phyloP scores from a whole-genome alignment of 2,797 vertebrate species.

The Gymnothorax javanicus region DNA sequence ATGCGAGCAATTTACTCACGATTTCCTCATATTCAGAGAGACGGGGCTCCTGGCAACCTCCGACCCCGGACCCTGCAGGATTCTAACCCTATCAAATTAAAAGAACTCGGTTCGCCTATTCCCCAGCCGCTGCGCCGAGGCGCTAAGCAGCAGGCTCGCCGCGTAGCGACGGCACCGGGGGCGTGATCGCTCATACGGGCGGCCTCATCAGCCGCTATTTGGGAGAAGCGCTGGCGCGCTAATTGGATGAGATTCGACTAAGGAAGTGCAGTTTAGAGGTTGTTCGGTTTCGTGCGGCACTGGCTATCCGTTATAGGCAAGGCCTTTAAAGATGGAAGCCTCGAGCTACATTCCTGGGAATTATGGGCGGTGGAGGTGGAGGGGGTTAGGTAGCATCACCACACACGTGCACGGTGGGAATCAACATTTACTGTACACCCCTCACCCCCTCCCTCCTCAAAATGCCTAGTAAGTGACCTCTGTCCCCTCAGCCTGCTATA shows the following conservation, averaged over 20 bases:
- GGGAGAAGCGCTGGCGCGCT: constrained; percentile 99
- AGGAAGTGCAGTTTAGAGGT: constrained; percentile 98
- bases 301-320: constrained; percentile 76
- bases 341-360: constrained; percentile 74
- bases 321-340: constrained; percentile 90
- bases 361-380: constrained; percentile 47
- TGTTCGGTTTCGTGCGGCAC: constrained; percentile 92
- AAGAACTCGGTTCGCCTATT: constrained; percentile 99
- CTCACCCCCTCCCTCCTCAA: no score
- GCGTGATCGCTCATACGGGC: constrained; percentile 95
- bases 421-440: background rate
- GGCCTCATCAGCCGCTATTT: constrained; percentile 99
- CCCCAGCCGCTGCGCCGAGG: constrained; percentile 90
- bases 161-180: constrained; percentile 93
- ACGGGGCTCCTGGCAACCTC: constrained; percentile 93
- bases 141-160: constrained; percentile 95
- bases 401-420: background rate
- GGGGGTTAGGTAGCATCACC: background rate
- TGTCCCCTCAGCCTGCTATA: no score
- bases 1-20: constrained; percentile 99
- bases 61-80: constrained; percentile 98
- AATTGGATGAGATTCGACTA: constrained; percentile 99
- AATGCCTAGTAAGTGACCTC: no score
- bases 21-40: constrained; percentile 99
- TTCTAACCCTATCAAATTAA: constrained; percentile 99